Percentiles rank a stretch among this genome's conserved stretches.
phyloP scores from a whole-genome alignment of 2,797 vertebrate genomes.

The Macrochelys suwanniensis region DNA sequence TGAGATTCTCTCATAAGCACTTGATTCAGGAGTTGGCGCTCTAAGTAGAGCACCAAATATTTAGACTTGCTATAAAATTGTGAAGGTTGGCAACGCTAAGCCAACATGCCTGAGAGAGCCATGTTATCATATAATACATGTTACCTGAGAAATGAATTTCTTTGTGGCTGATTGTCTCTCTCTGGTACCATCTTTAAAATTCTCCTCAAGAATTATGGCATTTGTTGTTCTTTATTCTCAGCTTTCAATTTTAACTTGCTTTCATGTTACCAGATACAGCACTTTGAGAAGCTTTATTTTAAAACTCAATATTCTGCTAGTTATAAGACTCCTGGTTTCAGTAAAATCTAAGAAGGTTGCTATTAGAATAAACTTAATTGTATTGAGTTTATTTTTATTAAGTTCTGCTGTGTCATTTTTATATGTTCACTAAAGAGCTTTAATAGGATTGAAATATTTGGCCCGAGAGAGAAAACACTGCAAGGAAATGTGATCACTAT shows the following conservation, averaged over 20 bases:
- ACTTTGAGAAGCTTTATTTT: not conserved
- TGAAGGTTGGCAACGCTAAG: no score
- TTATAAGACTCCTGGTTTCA: not conserved
- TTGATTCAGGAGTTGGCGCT: no score
- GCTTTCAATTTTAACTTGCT: not conserved
- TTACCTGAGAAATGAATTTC: not conserved
- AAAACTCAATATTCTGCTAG: not conserved
- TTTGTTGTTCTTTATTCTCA: not conserved
- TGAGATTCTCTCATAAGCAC: no score
- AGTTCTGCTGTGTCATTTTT: slow-evolving; percentile 28
- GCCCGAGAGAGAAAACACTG: not conserved
- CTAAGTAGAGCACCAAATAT: no score
- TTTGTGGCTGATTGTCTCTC: not conserved
- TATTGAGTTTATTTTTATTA: not conserved
- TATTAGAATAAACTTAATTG: not conserved
- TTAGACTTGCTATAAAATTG: no score
- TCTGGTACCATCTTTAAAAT: not conserved
- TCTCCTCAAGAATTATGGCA: not conserved
- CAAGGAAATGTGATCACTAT: not conserved
- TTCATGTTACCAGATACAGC: not conserved
- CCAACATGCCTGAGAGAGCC: not conserved
- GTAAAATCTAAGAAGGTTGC: not conserved
- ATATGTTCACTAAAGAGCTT: not conserved
- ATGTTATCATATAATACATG: not conserved
- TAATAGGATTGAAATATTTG: not conserved